Base-by-base conservation (phyloP, 2,113 vertebrate genomes). In the Takifugu flavidus region DNA sequence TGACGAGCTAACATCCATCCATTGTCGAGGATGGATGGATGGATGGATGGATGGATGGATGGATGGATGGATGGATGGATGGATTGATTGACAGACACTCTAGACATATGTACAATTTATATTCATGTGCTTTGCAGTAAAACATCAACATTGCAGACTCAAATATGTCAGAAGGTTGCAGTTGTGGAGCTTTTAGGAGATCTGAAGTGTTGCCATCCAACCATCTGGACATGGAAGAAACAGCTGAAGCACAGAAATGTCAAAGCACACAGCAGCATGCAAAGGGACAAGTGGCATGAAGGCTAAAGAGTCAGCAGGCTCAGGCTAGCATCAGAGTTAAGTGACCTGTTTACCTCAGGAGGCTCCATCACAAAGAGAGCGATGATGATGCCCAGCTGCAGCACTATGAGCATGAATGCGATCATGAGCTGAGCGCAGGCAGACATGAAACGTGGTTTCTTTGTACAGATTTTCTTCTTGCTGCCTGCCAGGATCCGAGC, bases 381-480 rank as follows among this genome's bases (percentile, higher is more conserved):
- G n/a, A 98, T 91, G 1, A 99, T 98, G 70, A 99, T 98, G 67
- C 94, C 92, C 75, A 99, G 74, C 84, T 99, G 96, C 76, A 99
- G 93, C 67, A 95, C 92, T 70, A 99, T 98, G 69, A 99, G 90
- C 47, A 98, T 87, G 76, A 96, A 97, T 15, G 97, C 94, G 54
- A 99, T 99, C 75, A 98, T 91, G 53, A 99, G 89, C 86, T 99
- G 97, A 58, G 97, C 97, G 0, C 96, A 99, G 73, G 97, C 95
- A 74, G 95, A 98, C 94, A 99, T 98, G 87, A 99, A 99, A 56
- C 97, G 90, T 11, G 97, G 97, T 69, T 99, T 99, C 89, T 98
- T 98, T 65, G 97, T 99, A 58, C 96, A 99, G 77, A 99, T 99
- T 79, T 99, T 99, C 88, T 99, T 99, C 85, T 99, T 99, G 90